phyloP scores from a whole-genome alignment of 2,797 vertebrate genomes.

The Rachycentron canadum region DNA sequence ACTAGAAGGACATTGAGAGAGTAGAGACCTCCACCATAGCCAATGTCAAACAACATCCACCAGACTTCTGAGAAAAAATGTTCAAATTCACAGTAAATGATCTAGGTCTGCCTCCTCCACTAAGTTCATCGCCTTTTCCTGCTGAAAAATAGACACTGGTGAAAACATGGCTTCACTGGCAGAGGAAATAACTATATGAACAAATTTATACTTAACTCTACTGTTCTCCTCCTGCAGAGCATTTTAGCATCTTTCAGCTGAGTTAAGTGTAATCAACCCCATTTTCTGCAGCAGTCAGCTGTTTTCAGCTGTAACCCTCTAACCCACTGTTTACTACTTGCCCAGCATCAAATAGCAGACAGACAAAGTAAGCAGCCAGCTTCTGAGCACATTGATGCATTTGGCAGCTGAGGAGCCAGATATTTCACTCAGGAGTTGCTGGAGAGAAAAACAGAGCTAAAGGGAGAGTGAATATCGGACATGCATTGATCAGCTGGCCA shows the following conservation, averaged over 20 bases:
- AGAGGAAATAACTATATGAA: no score
- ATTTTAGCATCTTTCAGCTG: not conserved
- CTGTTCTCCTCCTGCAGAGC: not conserved
- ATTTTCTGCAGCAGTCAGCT: not conserved
- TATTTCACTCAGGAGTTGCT: slow-evolving; percentile 3
- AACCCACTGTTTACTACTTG: not conserved
- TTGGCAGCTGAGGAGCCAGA: slow-evolving; percentile 3
- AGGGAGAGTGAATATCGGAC: not conserved
- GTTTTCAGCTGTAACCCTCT: not conserved
- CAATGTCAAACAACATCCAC: no score
- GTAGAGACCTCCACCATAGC: no score
- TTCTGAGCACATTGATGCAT: not conserved
- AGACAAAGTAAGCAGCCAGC: not conserved
- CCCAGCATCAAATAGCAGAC: not conserved
- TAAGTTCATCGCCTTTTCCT: not conserved
- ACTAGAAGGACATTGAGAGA: not conserved
- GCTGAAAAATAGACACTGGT: not conserved
- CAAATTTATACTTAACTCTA: no score
- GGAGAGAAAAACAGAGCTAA: not conserved
- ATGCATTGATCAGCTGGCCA: not conserved
- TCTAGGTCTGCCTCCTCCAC: no score
- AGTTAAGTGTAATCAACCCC: not conserved
- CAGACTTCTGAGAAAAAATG: no score
- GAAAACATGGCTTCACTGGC: no score
- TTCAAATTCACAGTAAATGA: no score